Evolutionary conservation across 2,888 invertebrate genomes (phyloP).

Genomic region (Scaeva pyrastri): DNA sequence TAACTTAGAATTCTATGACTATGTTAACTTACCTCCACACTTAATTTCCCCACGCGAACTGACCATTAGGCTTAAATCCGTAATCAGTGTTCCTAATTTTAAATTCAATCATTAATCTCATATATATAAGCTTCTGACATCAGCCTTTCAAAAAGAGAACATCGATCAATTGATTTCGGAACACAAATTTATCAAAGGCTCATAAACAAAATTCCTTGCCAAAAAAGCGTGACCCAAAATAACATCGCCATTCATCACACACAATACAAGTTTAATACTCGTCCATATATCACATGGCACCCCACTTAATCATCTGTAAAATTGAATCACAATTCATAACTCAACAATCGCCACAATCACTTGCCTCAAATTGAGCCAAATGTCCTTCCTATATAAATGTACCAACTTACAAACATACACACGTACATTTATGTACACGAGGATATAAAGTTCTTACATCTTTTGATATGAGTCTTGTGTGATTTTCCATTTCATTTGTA

Average conservation of each 20-base stretch:
- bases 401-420: no score
- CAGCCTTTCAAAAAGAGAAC: not conserved
- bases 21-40: no score
- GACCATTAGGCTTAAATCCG: no score
- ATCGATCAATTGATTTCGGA: not conserved
- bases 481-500: slow-evolving; percentile 75
- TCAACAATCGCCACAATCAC: slow-evolving; percentile 63
- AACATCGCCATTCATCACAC: not conserved
- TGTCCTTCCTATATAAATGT: slow-evolving; percentile 3
- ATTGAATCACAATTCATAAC: slow-evolving; percentile 74
- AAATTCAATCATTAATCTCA: no score
- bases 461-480: slow-evolving; percentile 65
- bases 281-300: slow-evolving; percentile 53
- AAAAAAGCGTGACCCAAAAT: not conserved
- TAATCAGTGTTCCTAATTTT: no score
- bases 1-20: no score
- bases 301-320: slow-evolving; percentile 67
- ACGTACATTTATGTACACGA: no score
- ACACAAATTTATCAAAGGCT: not conserved
- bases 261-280: not conserved
- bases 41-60: no score
- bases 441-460: slow-evolving; percentile 65
- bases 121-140: no score
- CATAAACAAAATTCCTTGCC: not conserved
- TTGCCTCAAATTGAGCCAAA: slow-evolving; percentile 52